These are phyloP conservation scores for Hyposmocoma kahamanoa DNA, from an alignment of 1,140 invertebrate species.

Conservation along the genomic window DNA sequence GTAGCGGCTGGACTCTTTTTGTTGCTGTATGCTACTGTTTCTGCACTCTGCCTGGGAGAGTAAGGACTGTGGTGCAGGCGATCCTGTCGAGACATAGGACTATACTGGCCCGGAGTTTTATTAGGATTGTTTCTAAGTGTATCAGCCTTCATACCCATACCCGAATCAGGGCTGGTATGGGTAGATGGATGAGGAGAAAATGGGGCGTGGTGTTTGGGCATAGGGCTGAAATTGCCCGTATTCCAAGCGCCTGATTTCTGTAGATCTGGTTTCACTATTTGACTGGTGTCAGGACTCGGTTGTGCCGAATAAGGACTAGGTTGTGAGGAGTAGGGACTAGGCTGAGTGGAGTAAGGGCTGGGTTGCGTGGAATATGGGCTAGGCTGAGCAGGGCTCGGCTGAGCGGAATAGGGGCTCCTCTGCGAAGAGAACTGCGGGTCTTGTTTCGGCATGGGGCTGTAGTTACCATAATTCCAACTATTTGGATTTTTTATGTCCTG, in stretches of 20 bases:
- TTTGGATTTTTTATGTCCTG: conserved; percentile 61
- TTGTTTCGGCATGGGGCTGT: conserved; percentile 64
- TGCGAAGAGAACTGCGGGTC: conserved; percentile 61
- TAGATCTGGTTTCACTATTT: conserved; percentile 52
- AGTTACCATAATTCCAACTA: conserved; percentile 56
- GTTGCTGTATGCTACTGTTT: conserved; percentile 38
- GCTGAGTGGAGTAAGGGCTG: conserved; percentile 67
- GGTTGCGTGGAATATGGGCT: conserved; percentile 64
- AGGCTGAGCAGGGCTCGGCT: conserved; percentile 67
- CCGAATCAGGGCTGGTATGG: conserved; percentile 50
- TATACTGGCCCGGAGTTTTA: conserved; percentile 56
- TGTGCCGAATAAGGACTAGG: conserved; percentile 67
- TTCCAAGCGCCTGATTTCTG: conserved; percentile 60
- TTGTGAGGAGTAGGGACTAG: conserved; percentile 67
- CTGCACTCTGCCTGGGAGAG: conserved; percentile 52
- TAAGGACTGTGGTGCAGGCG: conserved; percentile 52
- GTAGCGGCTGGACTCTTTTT: conserved; percentile 53
- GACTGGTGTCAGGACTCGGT: conserved; percentile 67
- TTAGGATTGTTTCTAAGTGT: conserved; percentile 36
- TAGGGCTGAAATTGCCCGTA: conserved; percentile 59
- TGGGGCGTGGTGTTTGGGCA: conserved; percentile 59
- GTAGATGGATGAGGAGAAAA: conserved; percentile 60
- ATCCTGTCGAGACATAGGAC: conserved; percentile 57
- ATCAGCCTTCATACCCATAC: conserved; percentile 45
- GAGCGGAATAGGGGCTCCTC: conserved; percentile 63